These are phyloP conservation scores for Choloepus didactylus DNA, from an alignment of 2,797 vertebrate genomes.

Conservation along the genomic window DNA sequence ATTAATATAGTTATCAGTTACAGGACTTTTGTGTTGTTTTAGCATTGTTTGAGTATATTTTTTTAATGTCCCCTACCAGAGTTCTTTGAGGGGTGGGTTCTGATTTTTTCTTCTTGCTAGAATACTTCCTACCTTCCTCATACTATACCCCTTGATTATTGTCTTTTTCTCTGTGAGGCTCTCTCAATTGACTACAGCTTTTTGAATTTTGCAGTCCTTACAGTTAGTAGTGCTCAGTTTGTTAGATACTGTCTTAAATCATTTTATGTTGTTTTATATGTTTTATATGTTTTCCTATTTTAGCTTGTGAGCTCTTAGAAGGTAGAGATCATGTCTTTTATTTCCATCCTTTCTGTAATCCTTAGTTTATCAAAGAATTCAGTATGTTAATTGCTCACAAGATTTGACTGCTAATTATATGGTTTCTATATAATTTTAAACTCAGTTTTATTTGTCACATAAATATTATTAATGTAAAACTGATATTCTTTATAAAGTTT, in stretches of 20 bases:
- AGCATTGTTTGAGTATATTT: background rate
- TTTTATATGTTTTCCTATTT: conserved; percentile 28
- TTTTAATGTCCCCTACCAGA: background rate
- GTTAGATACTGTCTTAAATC: conserved; percentile 21
- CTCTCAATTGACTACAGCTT: background rate
- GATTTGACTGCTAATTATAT: background rate
- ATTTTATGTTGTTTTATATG: background rate
- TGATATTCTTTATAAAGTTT: background rate
- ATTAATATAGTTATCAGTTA: background rate
- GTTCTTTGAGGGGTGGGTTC: background rate
- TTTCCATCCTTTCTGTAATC: conserved; percentile 2
- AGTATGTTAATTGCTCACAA: background rate
- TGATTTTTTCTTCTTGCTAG: background rate
- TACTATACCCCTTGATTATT: background rate
- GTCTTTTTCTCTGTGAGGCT: background rate
- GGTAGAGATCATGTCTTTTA: background rate
- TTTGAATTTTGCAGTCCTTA: conserved; percentile 12
- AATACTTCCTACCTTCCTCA: background rate
- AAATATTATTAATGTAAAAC: background rate
- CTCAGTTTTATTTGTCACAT: background rate
- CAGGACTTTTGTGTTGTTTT: background rate
- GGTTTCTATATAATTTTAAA: conserved; percentile 38
- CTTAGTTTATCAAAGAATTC: background rate
- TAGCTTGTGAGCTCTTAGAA: conserved; percentile 41
- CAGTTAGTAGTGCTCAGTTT: background rate